Evolutionary conservation across 2,888 invertebrate genomes (phyloP).

Genomic region (Chromoteleia sp.): DNA sequence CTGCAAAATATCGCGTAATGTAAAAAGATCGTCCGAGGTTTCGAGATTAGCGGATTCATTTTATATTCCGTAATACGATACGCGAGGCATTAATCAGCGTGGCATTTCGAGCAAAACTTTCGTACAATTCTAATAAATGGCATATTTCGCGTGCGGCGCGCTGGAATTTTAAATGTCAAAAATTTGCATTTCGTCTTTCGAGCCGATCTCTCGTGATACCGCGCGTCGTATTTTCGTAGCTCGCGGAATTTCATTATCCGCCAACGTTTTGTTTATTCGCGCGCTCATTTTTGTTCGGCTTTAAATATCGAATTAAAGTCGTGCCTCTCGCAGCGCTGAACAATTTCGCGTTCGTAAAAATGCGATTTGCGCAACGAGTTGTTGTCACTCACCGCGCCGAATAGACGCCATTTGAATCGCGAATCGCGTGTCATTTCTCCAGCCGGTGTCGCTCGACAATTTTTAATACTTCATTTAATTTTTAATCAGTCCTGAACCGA

Average conservation of each 20-base stretch:
- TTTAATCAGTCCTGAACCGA: no score
- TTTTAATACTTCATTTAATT: no score
- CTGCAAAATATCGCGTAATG: constrained; percentile 8
- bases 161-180: constrained; percentile 53
- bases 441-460: constrained; percentile 3
- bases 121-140: constrained; percentile 57
- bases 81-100: constrained; percentile 49
- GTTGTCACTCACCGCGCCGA: constrained; percentile 34
- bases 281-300: constrained; percentile 26
- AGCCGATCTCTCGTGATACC: constrained; percentile 41
- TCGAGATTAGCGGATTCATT: constrained; percentile 44
- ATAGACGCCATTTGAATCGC: constrained; percentile 20
- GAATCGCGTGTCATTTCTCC: constrained; percentile 30
- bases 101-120: constrained; percentile 52
- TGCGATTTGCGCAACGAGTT: constrained; percentile 20
- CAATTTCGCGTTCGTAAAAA: constrained; percentile 11
- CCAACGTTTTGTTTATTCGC: constrained; percentile 1
- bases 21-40: constrained; percentile 14
- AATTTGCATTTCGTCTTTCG: constrained; percentile 54
- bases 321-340: constrained; percentile 5
- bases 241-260: constrained; percentile 21
- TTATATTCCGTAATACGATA: constrained; percentile 42
- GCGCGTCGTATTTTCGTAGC: constrained; percentile 15
- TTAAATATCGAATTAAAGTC: constrained; percentile 37
- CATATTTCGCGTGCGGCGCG: constrained; percentile 45